Conservation (phyloP, 2,888 invertebrate species). For the Caenorhabditis afra region DNA sequence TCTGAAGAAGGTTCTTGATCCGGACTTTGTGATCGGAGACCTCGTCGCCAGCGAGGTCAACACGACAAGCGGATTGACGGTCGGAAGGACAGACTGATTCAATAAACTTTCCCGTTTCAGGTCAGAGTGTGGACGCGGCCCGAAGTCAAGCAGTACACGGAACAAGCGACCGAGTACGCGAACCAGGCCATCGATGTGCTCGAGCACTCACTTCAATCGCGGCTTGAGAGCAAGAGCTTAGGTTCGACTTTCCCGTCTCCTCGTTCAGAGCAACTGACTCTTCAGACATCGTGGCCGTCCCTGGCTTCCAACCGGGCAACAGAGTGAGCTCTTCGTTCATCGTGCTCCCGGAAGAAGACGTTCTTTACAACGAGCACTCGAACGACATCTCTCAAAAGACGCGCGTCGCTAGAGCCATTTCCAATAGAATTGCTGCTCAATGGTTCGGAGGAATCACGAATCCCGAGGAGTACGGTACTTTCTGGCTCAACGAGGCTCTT, state of each 20-base stretch:
- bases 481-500: constrained; percentile 78
- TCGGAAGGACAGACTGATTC: no score
- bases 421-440: constrained; percentile 94
- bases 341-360: constrained; percentile 84
- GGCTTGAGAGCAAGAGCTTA: constrained; percentile 91
- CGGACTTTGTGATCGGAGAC: constrained; percentile 60
- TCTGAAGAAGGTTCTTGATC: constrained; percentile 42
- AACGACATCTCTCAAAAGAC: constrained; percentile 88
- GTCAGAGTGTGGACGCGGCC: constrained; percentile 82
- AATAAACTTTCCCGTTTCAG: constrained; percentile 66
- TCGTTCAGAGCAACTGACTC: background rate
- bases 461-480: constrained; percentile 75
- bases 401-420: constrained; percentile 87
- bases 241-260: constrained; percentile 83
- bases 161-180: constrained; percentile 84
- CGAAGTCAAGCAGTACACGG: constrained; percentile 86
- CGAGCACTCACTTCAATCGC: constrained; percentile 88
- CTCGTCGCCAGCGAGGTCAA: constrained; percentile 38
- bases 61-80: constrained; percentile 42
- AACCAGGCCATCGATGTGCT: constrained; percentile 82
- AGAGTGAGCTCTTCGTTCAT: constrained; percentile 96
- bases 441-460: constrained; percentile 79
- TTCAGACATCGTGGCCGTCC: constrained; percentile 88
- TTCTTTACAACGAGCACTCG: constrained; percentile 86
- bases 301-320: constrained; percentile 91